Evolutionary conservation across 2,113 vertebrate genomes (phyloP).

Genomic region (Marmota flaviventris): DNA sequence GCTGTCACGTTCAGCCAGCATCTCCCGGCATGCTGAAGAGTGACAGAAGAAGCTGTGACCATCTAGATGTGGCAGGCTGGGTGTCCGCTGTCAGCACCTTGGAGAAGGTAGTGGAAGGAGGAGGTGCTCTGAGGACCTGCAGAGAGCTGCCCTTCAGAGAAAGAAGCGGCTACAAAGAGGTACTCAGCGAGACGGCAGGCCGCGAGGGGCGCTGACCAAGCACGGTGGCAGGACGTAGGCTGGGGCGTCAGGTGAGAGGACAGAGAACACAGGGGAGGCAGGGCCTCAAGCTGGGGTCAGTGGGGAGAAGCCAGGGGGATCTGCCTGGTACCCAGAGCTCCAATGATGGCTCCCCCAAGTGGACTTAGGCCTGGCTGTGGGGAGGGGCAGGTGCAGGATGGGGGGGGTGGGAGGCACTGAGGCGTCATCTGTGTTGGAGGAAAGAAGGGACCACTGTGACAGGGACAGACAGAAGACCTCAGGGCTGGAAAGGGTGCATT

Average conservation of each 20-base stretch:
- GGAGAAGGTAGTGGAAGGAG: not conserved
- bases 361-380: not conserved
- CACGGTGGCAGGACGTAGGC: not conserved
- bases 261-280: not conserved
- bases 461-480: not conserved
- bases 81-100: not conserved
- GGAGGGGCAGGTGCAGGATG: too few relatives aligned
- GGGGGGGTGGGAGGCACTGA: not conserved
- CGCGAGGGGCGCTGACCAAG: accelerated
- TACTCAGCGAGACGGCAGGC: not conserved
- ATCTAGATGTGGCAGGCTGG: too few relatives aligned
- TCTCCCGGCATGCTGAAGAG: accelerated
- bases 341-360: not conserved
- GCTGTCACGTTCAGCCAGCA: not conserved
- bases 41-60: too few relatives aligned
- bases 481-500: not conserved
- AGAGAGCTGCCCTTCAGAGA: not conserved
- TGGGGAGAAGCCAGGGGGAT: not conserved
- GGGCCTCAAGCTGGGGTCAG: not conserved
- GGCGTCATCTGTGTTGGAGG: not conserved
- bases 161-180: not conserved
- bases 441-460: not conserved
- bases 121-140: not conserved
- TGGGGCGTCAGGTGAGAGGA: too few relatives aligned
- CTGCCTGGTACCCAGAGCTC: not conserved